Base-by-base conservation (phyloP, 1,140 invertebrate species). In the Arion vulgaris region DNA sequence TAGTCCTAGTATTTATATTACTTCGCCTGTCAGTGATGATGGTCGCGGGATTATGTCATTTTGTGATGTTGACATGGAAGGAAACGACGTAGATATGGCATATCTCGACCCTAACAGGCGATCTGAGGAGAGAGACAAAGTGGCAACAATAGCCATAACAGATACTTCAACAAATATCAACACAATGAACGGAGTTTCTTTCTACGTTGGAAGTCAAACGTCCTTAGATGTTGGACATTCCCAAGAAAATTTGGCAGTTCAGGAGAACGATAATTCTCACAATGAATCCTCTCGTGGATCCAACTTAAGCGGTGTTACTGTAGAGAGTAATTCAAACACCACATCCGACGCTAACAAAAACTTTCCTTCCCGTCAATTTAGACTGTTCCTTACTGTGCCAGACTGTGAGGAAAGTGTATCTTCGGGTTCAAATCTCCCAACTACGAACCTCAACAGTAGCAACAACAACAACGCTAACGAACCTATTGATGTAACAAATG, bases 21-120 rank as follows among this genome's bases (percentile, higher is more conserved):
- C 77, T 1, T 84, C 83, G 1, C 80, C 80, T 26, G 34, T 45
- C 51, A 81, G 80, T 62, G 80, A 81, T 36, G 80, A 81, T 23
- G 71, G 39, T 34, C 1, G 74, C 2, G 71, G 71, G 17, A 51
- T 69, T 0, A 32, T 34, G 62, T 23, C 66, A 0, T 71, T 66
- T 34, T 49, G 62, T 41, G 78, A 72, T 38, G 45, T 80, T 5
- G 41, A 17, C 13, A 66, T 71, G 62, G 53, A 79, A n/a, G 36
- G n/a, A 53, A 38, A 26, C 11, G 76, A 66, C 32, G 76, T 66
- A 0, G 38, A 23, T 15, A 57, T 57, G 51, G 23, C 32, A 26
- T 36, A 1, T 28, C 38, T 19, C 4, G 74, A 49, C 2, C 15
- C 28, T 34, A 9, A 1, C 17, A 34, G 17, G 26, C 39, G 39